Evolutionary conservation across 1,140 invertebrate species (phyloP).

Genomic region (Calliopsis andreniformis): DNA sequence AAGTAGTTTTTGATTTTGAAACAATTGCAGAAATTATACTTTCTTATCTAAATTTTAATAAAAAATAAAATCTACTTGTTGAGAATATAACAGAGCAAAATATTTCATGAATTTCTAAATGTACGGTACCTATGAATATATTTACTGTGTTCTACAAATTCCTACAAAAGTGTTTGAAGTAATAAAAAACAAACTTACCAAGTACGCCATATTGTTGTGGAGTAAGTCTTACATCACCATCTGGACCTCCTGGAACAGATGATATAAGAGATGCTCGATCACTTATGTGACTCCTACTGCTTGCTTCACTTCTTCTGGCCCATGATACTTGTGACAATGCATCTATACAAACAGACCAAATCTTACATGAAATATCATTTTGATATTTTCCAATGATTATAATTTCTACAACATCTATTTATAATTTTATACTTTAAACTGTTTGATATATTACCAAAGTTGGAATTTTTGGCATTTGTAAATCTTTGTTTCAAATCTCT

Average conservation of each 20-base stretch:
- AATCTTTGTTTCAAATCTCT: constrained; percentile 75
- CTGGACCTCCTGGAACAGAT: constrained; percentile 75
- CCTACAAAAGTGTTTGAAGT: background rate
- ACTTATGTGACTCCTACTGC: constrained; percentile 78
- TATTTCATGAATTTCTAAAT: background rate
- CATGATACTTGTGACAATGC: constrained; percentile 78
- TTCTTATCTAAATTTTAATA: constrained; percentile 1
- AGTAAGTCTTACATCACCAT: constrained; percentile 76
- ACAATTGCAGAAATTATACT: too few species aligned
- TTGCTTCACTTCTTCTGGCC: constrained; percentile 79
- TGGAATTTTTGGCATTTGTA: constrained; percentile 73
- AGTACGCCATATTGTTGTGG: constrained; percentile 81
- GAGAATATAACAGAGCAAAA: background rate
- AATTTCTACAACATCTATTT: background rate
- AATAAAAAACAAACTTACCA: constrained; percentile 70
- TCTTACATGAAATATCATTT: background rate
- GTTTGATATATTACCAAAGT: constrained; percentile 75
- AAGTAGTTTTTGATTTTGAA: background rate
- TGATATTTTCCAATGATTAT: background rate
- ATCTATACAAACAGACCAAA: constrained; percentile 64
- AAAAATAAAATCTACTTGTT: background rate
- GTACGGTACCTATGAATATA: background rate
- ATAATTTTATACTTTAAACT: background rate
- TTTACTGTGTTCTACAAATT: background rate
- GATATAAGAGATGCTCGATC: constrained; percentile 78